phyloP scores from a whole-genome alignment of 1,140 invertebrate genomes.

The Gryllus bimaculatus region DNA sequence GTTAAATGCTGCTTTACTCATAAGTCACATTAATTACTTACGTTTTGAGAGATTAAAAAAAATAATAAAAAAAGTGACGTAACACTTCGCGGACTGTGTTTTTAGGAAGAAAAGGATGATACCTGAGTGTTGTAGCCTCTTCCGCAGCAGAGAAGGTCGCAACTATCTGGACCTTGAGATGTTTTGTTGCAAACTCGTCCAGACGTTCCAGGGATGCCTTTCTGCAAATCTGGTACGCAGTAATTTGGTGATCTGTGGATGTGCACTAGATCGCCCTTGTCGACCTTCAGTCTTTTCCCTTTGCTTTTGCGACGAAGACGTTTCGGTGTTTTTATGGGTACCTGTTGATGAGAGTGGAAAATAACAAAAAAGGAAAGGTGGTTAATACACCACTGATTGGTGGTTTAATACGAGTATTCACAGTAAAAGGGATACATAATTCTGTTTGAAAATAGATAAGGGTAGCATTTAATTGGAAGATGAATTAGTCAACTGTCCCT shows the following conservation, averaged over 20 bases:
- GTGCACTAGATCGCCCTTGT: slow-evolving; percentile 48
- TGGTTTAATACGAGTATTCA: too few species aligned
- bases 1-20: too few species aligned
- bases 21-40: too few species aligned
- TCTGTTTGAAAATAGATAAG: too few species aligned
- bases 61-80: too few species aligned
- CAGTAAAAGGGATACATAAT: too few species aligned
- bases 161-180: slow-evolving; percentile 46
- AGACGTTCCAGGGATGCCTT: slow-evolving; percentile 49
- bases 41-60: too few species aligned
- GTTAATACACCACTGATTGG: not conserved
- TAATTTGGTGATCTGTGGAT: slow-evolving; percentile 55
- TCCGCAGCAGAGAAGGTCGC: slow-evolving; percentile 53
- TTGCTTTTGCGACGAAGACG: slow-evolving; percentile 31
- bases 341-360: slow-evolving; percentile 21
- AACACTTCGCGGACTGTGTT: too few species aligned
- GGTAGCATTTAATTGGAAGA: too few species aligned
- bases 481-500: too few species aligned
- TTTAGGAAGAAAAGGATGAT: not conserved
- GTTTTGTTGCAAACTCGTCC: slow-evolving; percentile 52
- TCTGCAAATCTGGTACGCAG: slow-evolving; percentile 44
- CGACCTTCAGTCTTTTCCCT: slow-evolving; percentile 27
- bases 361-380: not conserved
- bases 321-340: slow-evolving; percentile 29
- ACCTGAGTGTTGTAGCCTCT: slow-evolving; percentile 51